Conservation (phyloP, 2,113 vertebrate species). For the Lipophrys pholis region DNA sequence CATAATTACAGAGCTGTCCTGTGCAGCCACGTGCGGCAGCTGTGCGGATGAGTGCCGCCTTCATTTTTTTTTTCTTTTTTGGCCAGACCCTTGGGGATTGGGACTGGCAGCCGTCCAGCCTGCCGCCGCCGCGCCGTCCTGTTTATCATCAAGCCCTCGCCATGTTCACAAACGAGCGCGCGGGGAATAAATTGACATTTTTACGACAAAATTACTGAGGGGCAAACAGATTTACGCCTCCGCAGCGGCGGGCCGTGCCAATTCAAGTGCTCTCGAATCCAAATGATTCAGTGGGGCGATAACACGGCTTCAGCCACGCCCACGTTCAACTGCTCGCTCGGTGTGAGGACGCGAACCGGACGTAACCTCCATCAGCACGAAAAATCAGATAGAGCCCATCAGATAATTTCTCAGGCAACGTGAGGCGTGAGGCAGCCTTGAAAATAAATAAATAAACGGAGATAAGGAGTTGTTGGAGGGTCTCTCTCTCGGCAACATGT, state of each 20-base stretch:
- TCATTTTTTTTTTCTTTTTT: conserved; percentile 3
- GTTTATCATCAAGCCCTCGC: conserved; percentile 35
- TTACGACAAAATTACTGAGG: conserved; percentile 36
- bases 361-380: conserved; percentile 33
- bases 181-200: conserved; percentile 25
- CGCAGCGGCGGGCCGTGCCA: conserved; percentile 10
- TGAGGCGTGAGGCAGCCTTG: conserved; percentile 16
- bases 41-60: not conserved
- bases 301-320: too few species aligned
- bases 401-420: conserved; percentile 39
- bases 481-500: conserved; percentile 22
- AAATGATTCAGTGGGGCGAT: too few species aligned
- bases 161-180: conserved; percentile 39
- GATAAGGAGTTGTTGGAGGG: conserved; percentile 34
- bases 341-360: conserved; percentile 9
- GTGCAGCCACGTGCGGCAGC: conserved; percentile 31
- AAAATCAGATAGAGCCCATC: conserved; percentile 47
- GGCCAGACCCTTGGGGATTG: conserved; percentile 11
- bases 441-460: too few species aligned
- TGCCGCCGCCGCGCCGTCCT: not conserved
- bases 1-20: conserved; percentile 44
- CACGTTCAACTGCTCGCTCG: not conserved
- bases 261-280: conserved; percentile 11
- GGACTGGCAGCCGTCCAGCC: conserved; percentile 48
- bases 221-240: conserved; percentile 29